phyloP scores from a whole-genome alignment of 1,140 invertebrate species.

The Phymastichus coffea region DNA sequence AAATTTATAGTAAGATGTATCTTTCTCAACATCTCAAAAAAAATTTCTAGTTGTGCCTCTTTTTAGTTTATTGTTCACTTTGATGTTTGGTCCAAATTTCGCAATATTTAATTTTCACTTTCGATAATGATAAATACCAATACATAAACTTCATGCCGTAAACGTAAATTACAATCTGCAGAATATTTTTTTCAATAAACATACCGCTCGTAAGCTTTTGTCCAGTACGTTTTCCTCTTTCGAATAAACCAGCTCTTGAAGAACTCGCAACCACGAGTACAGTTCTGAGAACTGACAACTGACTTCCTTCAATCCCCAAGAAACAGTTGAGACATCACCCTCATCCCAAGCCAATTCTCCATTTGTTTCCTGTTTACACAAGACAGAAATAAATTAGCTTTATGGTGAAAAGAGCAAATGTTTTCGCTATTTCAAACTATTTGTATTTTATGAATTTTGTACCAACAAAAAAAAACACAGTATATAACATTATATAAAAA shows the following conservation, averaged over 20 bases:
- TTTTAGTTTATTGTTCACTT: no score
- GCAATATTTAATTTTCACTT: no score
- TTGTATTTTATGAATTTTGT: no score
- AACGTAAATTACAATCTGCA: not conserved
- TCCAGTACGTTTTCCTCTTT: slow-evolving; percentile 72
- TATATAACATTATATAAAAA: no score
- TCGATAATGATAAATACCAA: not conserved
- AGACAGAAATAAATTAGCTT: slow-evolving; percentile 1
- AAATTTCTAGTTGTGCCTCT: no score
- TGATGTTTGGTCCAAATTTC: no score
- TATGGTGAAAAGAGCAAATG: not conserved
- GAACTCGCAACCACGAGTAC: slow-evolving; percentile 76
- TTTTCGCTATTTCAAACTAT: no score
- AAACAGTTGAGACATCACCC: slow-evolving; percentile 56
- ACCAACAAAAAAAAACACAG: no score
- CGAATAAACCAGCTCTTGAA: slow-evolving; percentile 74
- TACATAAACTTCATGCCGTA: no score
- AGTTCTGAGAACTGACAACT: slow-evolving; percentile 78
- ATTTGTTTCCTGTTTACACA: slow-evolving; percentile 67
- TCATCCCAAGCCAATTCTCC: slow-evolving; percentile 71
- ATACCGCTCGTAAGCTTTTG: slow-evolving; percentile 68
- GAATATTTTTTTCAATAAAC: slow-evolving; percentile 34
- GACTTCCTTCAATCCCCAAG: slow-evolving; percentile 76
- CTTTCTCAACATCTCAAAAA: no score
- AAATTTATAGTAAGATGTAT: no score